These are phyloP conservation scores for Drosophila elegans DNA, from an alignment of 1,140 invertebrate genomes.

Conservation along the genomic window DNA sequence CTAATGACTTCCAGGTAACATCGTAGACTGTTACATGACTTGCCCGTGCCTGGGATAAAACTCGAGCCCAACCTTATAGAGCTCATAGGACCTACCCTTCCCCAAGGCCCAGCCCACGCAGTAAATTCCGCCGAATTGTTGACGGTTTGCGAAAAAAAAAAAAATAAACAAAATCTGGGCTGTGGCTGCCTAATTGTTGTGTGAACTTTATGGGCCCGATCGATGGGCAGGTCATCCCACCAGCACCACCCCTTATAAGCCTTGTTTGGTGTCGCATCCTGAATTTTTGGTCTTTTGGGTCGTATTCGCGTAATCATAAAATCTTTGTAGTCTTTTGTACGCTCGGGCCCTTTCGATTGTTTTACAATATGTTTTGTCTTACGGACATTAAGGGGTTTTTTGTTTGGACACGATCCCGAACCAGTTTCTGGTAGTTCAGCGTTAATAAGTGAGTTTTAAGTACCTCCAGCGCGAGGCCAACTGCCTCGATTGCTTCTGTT, in stretches of 20 bases:
- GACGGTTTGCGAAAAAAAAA: constrained; percentile 72
- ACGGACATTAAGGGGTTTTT: constrained; percentile 77
- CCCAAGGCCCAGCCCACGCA: constrained; percentile 31
- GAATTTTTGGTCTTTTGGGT: constrained; percentile 33
- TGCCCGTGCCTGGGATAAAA: constrained; percentile 35
- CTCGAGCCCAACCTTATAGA: constrained; percentile 22
- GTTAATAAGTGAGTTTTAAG: constrained; percentile 75
- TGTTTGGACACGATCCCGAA: constrained; percentile 62
- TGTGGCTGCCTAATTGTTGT: constrained; percentile 70
- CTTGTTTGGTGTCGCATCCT: constrained; percentile 59
- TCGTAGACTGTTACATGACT: constrained; percentile 66
- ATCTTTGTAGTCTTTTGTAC: constrained; percentile 39
- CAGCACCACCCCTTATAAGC: constrained; percentile 34
- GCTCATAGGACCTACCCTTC: constrained; percentile 36
- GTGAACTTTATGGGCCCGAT: constrained; percentile 66
- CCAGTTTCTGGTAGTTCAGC: constrained; percentile 45
- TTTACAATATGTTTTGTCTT: constrained; percentile 73
- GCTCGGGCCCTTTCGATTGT: constrained; percentile 62
- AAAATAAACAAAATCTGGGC: constrained; percentile 54
- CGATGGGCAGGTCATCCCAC: constrained; percentile 35
- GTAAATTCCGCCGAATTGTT: constrained; percentile 63
- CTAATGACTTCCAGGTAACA: constrained; percentile 81
- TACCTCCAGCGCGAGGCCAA: constrained; percentile 49
- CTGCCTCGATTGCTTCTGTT: constrained; percentile 23
- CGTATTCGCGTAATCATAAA: constrained; percentile 61